phyloP scores from a whole-genome alignment of 1,140 invertebrate species.

The Thereuonema tuberculata region DNA sequence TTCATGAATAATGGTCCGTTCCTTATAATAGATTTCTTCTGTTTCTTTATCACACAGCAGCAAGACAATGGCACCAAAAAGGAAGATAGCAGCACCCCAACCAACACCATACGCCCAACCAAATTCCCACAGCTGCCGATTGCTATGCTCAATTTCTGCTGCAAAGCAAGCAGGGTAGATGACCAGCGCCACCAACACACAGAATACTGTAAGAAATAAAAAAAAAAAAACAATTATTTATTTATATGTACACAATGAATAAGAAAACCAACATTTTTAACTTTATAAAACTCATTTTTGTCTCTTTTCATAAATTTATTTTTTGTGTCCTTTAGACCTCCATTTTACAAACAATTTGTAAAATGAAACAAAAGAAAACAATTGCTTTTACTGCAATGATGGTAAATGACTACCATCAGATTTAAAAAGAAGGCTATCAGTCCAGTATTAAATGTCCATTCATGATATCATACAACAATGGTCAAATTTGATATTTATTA shows the following conservation, averaged over 20 bases:
- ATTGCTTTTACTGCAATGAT: too few species aligned
- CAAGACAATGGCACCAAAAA: conserved; percentile 83
- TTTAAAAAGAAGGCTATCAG: too few species aligned
- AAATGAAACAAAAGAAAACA: too few species aligned
- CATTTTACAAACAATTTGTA: too few species aligned
- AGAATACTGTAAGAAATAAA: conserved; percentile 62
- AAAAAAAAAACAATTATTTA: conserved; percentile 9
- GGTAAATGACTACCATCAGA: too few species aligned
- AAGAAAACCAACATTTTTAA: neutral
- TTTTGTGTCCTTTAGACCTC: too few species aligned
- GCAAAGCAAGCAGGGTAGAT: conserved; percentile 94
- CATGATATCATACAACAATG: too few species aligned
- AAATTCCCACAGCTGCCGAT: conserved; percentile 80
- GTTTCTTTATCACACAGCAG: conserved; percentile 94
- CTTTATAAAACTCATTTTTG: too few species aligned
- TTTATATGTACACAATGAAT: neutral
- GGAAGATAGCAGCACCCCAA: conserved; percentile 91
- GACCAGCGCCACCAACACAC: conserved; percentile 80
- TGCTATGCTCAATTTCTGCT: conserved; percentile 71
- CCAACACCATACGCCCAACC: conserved; percentile 96
- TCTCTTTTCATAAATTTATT: too few species aligned
- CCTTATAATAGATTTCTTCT: conserved; percentile 97
- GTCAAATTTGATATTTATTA: too few species aligned
- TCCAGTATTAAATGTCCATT: too few species aligned
- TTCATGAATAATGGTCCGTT: conserved; percentile 37